A percentile compares a stretch with the other conserved stretches of the same genome.
Conservation (phyloP, 2,888 invertebrate species). For the Myopa testacea region DNA sequence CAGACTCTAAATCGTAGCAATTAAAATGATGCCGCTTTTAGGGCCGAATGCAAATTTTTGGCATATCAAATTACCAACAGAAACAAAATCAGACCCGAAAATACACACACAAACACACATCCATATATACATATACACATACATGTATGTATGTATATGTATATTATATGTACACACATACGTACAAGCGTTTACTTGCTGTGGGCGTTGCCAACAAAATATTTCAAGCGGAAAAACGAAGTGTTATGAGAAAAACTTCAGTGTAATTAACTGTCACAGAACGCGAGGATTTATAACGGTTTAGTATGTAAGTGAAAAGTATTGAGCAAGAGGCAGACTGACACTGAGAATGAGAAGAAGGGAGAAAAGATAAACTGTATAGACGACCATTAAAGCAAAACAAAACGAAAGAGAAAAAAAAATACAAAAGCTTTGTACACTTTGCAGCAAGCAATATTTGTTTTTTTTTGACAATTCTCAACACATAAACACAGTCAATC, state of each 20-base stretch:
- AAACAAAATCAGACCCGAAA: background rate
- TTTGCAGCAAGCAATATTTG: too few species aligned
- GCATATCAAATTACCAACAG: background rate
- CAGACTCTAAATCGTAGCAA: slow-evolving; percentile 1
- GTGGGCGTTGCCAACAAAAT: background rate
- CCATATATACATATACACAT: background rate
- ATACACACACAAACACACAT: too few species aligned
- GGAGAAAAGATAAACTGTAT: background rate
- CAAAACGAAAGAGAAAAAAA: background rate
- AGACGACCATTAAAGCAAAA: background rate
- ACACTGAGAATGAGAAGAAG: background rate
- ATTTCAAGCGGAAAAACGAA: slow-evolving; percentile 1
- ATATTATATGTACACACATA: background rate
- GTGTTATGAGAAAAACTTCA: background rate
- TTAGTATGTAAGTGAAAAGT: background rate
- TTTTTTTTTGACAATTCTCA: background rate
- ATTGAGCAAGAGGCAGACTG: background rate
- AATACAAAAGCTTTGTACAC: too few species aligned
- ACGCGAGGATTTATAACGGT: background rate
- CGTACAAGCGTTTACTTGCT: background rate
- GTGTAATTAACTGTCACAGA: slow-evolving; percentile 9
- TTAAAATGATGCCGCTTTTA: background rate
- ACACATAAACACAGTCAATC: background rate
- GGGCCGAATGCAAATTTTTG: slow-evolving; percentile 1
- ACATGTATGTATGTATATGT: background rate